Conservation (phyloP, 2,888 invertebrate genomes). For the Hartigia nigra region DNA sequence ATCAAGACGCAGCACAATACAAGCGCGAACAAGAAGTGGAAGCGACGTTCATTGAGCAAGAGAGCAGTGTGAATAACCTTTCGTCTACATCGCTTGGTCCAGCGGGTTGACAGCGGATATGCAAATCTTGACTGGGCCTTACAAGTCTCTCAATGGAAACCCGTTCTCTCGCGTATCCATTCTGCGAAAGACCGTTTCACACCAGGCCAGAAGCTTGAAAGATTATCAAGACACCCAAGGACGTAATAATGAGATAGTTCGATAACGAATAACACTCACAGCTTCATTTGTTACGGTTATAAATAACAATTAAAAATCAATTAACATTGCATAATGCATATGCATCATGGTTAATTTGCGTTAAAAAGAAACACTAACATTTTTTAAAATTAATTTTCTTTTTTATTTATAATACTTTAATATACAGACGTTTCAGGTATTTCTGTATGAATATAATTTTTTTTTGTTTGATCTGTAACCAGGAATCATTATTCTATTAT, state of each 20-base stretch:
- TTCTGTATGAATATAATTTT: not conserved
- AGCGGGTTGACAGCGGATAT: slow-evolving; percentile 53
- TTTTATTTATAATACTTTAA: not conserved
- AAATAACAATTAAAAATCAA: not conserved
- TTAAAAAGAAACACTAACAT: not conserved
- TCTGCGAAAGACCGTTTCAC: slow-evolving; percentile 15
- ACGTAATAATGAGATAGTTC: slow-evolving; percentile 20
- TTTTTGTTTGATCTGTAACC: not conserved
- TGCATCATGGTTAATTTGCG: not conserved
- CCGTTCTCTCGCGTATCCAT: slow-evolving; percentile 33
- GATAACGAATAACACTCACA: not conserved
- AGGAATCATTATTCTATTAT: too few species aligned
- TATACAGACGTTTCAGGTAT: not conserved
- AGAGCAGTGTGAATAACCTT: slow-evolving; percentile 23
- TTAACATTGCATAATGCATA: not conserved
- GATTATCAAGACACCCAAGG: slow-evolving; percentile 14
- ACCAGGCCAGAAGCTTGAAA: not conserved
- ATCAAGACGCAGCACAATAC: not conserved
- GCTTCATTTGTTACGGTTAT: not conserved
- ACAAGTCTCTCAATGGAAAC: slow-evolving; percentile 36
- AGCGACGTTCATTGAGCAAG: not conserved
- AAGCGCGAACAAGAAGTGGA: not conserved
- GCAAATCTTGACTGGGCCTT: slow-evolving; percentile 45
- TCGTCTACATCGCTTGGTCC: slow-evolving; percentile 39
- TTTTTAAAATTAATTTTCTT: not conserved